phyloP scores from a whole-genome alignment of 2,797 vertebrate genomes.

The Cuniculus paca region DNA sequence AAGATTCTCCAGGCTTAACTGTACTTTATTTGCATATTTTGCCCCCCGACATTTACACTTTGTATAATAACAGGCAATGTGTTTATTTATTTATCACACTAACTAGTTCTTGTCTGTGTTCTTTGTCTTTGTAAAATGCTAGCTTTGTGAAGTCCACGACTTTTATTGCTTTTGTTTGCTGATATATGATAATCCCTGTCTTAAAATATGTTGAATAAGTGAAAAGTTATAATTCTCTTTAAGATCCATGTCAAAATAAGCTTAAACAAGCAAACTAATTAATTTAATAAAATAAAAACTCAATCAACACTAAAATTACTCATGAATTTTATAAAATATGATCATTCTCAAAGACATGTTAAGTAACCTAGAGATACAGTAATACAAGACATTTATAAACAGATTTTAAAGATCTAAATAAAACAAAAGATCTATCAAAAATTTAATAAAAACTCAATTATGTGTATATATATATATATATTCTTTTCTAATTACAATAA shows the following conservation, averaged over 20 bases:
- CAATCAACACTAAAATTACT: neutral
- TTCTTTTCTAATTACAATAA: neutral
- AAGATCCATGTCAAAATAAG: neutral
- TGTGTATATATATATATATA: neutral
- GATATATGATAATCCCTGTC: neutral
- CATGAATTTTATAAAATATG: conserved; percentile 24
- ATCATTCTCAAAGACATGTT: neutral
- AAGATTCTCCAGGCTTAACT: neutral
- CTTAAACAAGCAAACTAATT: neutral
- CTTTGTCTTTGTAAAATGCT: neutral
- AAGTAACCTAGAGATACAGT: neutral
- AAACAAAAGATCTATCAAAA: neutral
- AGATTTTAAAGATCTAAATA: neutral
- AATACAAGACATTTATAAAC: neutral
- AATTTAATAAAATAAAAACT: neutral
- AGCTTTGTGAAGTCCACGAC: neutral
- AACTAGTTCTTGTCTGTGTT: neutral
- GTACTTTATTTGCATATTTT: neutral
- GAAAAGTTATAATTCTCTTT: neutral
- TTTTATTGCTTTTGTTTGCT: neutral
- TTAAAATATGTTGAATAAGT: neutral
- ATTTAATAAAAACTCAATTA: neutral
- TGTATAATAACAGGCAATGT: fast-evolving
- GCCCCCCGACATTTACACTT: too few relatives aligned
- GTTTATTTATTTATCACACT: neutral